phyloP scores from a whole-genome alignment of 2,797 vertebrate species.

The Apodemus agrarius region DNA sequence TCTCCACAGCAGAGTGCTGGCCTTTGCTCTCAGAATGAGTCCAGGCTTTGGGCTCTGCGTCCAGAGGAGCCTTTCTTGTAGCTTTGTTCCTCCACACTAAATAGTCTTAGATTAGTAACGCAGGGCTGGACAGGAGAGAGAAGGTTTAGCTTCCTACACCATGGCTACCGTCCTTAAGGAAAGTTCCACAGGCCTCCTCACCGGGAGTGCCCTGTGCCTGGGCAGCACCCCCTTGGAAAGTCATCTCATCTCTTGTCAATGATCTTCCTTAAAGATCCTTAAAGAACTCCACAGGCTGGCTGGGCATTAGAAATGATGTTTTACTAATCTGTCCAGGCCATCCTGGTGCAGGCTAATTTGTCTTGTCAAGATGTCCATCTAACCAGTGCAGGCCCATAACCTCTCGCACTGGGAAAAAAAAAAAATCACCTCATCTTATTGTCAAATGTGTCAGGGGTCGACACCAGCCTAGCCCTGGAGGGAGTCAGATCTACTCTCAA shows the following conservation, averaged over 20 bases:
- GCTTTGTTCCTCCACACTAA: not conserved
- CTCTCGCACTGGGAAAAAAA: not conserved
- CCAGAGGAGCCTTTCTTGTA: not conserved
- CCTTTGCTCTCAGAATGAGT: not conserved
- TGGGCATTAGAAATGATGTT: too few species aligned
- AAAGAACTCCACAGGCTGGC: too few species aligned
- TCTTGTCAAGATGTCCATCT: not conserved
- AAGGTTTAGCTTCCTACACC: not conserved
- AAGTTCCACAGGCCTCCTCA: not conserved
- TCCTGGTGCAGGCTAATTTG: not conserved
- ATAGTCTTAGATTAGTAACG: not conserved
- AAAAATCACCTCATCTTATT: not conserved
- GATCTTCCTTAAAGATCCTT: not conserved
- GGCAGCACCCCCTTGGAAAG: not conserved
- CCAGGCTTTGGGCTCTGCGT: not conserved
- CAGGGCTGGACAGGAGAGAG: not conserved
- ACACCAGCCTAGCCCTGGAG: not conserved
- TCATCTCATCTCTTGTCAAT: not conserved
- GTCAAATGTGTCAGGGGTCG: not conserved
- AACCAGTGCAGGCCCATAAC: not conserved
- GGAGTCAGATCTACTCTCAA: not conserved
- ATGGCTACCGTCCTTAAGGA: not conserved
- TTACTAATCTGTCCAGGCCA: too few species aligned
- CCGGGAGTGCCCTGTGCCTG: not conserved
- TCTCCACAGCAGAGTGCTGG: not conserved